Percentiles rank a stretch among this genome's conserved stretches.
These are phyloP conservation scores for Triplophysa siluroides DNA, from an alignment of 2,113 vertebrate species.

Conservation along the genomic window DNA sequence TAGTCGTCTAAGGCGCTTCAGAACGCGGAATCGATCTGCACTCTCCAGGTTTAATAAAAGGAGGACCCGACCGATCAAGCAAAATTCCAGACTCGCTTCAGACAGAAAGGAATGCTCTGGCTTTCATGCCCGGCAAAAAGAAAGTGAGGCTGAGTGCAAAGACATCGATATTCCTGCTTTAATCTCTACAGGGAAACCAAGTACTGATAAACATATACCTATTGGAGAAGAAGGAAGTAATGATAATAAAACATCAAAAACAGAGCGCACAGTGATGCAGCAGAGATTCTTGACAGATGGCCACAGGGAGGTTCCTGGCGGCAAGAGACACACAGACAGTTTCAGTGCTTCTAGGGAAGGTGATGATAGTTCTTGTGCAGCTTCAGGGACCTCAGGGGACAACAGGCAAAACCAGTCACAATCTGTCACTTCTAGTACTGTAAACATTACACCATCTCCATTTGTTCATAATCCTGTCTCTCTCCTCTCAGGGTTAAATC, in stretches of 20 bases:
- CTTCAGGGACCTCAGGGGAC: conserved; percentile 43
- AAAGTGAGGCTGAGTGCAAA: neutral
- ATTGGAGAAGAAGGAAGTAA: neutral
- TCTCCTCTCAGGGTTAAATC: conserved; percentile 64
- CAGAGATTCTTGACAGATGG: conserved; percentile 32
- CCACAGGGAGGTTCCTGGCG: conserved; percentile 30
- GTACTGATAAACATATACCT: conserved; percentile 2
- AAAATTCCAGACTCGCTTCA: neutral
- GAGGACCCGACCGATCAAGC: conserved; percentile 9
- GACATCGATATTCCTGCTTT: neutral
- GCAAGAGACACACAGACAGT: conserved; percentile 15
- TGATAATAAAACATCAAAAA: conserved; percentile 30
- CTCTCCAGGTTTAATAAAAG: conserved; percentile 26
- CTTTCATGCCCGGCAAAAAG: neutral
- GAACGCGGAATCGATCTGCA: conserved; percentile 20
- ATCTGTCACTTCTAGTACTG: conserved; percentile 33
- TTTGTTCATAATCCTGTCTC: conserved; percentile 47
- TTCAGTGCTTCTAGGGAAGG: conserved; percentile 43
- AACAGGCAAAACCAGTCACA: conserved; percentile 32
- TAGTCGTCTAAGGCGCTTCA: neutral
- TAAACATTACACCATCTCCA: neutral
- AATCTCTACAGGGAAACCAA: neutral
- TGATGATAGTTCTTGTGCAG: conserved; percentile 28
- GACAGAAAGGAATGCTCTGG: neutral
- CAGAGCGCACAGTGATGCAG: conserved; percentile 12